Percentiles rank a stretch among this genome's conserved stretches.
These are phyloP conservation scores for Phortica variegata DNA, from an alignment of 1,140 invertebrate genomes.

Conservation along the genomic window DNA sequence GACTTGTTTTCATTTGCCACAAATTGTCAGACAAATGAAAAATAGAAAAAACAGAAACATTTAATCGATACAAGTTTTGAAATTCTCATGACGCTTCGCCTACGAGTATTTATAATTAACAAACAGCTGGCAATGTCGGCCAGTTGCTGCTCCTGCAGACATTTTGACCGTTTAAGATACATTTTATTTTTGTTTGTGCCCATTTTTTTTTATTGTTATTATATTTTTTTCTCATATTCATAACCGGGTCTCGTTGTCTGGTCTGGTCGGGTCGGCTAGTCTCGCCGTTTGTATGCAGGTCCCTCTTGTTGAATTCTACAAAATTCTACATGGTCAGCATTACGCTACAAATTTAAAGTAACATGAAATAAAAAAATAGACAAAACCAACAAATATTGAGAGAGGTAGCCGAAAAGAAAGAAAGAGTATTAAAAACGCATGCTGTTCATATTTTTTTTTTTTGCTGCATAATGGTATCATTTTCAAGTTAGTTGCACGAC, in stretches of 20 bases:
- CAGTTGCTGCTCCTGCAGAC: conserved; percentile 14
- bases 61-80: no score
- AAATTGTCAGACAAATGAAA: no score
- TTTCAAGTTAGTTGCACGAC: conserved; percentile 33
- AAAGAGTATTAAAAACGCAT: conserved; percentile 6
- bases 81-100: no score
- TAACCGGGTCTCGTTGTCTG: conserved; percentile 25
- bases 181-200: no score
- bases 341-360: conserved; percentile 46
- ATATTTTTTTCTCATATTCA: conserved; percentile 9
- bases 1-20: no score
- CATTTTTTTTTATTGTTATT: no score
- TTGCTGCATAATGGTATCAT: conserved; percentile 52
- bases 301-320: conserved; percentile 18
- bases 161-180: neutral
- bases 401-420: conserved; percentile 5
- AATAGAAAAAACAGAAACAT: no score
- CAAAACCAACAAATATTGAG: conserved; percentile 7
- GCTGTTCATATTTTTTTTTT: conserved; percentile 28
- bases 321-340: conserved; percentile 53
- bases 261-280: conserved; percentile 11
- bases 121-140: conserved; percentile 5
- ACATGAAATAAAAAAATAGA: conserved; percentile 22
- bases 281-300: conserved; percentile 2
- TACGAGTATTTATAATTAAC: no score